Base-by-base conservation (phyloP, 2,797 vertebrate genomes). In the Pyrocephalus nanus region DNA sequence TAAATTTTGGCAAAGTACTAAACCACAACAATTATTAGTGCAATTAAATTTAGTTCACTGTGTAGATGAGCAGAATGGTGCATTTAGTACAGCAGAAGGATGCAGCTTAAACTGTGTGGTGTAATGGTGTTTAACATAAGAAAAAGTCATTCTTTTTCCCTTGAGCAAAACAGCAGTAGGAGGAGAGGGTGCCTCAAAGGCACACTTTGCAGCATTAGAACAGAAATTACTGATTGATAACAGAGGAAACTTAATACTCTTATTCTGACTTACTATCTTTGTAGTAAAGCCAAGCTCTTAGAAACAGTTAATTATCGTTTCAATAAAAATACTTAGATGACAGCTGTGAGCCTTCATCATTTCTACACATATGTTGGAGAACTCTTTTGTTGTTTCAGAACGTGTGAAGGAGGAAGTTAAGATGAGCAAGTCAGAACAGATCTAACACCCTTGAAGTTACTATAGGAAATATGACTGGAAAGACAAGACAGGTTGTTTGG, bases 251-350 rank as follows among this genome's bases (percentile, higher is more conserved):
- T 61, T 86, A 86, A 91, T 93, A 88, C 75, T 36, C 71, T 93
- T 88, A 21, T 67, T 75, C 91, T 83, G 73, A 34, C 47, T 91
- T 67, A 42, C 42, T 86, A 10, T 60, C 92, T 97, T 94, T 94
- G 80, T 92, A 95, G 94, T 90, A 79, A 83, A 97, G 93, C 93
- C 89, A 95, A 93, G 26, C 69, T 91, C 71, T 54, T 88, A 76
- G 91, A 96, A 93, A 86, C 51, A 58, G 79, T 92, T 96, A 93
- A 97, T 96, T 97, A 89, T 30, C 36, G 47, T 71, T 95, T 96
- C 81, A 94, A 74, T 74, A 77, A 93, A 96, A 91, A 88, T 91
- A 85, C 67, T 88, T 87, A 64, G 74, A 45, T 88, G 86, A 94
- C 96, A 95, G 90, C 72, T 89, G 66, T 58, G 87, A 93, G 69